Conservation (phyloP, 2,888 invertebrate species). For the Pachydiplax longipennis region DNA sequence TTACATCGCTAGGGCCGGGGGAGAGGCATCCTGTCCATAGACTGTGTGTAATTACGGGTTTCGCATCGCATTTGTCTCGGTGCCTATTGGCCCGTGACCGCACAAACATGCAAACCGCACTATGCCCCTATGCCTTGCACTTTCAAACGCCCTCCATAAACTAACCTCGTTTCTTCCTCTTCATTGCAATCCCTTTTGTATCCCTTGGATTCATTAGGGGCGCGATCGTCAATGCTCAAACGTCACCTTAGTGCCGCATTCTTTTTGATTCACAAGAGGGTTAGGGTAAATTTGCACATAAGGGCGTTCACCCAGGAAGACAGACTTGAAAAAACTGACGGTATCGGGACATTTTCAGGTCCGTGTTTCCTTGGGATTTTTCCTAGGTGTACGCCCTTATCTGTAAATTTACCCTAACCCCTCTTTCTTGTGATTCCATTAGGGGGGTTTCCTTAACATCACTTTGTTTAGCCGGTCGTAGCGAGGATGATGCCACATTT, state of each 20-base stretch:
- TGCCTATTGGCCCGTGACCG: neutral
- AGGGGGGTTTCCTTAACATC: no score
- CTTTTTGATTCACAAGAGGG: no score
- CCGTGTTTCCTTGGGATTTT: no score
- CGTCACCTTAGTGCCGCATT: neutral
- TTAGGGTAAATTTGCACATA: no score
- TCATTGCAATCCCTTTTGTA: neutral
- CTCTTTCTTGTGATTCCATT: no score
- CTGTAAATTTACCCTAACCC: no score
- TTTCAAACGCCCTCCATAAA: neutral
- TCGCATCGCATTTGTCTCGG: neutral
- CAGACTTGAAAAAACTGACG: no score
- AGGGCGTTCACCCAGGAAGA: no score
- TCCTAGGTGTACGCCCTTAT: no score
- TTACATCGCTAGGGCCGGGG: neutral
- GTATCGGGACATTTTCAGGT: no score
- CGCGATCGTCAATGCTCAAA: neutral
- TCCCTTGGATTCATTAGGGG: neutral
- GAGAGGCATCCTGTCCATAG: neutral
- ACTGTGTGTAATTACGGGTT: neutral
- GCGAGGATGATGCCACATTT: no score
- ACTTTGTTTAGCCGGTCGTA: no score
- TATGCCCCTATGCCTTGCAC: neutral
- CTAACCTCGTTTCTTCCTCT: neutral
- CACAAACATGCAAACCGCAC: neutral